Percentiles rank a stretch among this genome's conserved stretches.
phyloP scores from a whole-genome alignment of 2,113 vertebrate genomes.

The Centrocercus urophasianus region DNA sequence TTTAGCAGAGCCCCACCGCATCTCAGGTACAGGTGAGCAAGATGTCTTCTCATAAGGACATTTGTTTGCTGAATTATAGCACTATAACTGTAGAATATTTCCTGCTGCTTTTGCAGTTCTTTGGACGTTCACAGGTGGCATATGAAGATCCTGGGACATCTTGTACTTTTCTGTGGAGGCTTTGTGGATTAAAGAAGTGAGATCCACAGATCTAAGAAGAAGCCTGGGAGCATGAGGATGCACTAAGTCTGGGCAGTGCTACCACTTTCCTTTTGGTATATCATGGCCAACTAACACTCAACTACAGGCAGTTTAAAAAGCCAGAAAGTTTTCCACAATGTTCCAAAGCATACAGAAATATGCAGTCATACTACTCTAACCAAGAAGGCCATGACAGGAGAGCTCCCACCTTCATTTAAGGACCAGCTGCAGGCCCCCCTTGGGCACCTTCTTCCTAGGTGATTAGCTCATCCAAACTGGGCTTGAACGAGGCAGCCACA shows the following conservation, averaged over 20 bases:
- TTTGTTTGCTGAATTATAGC: neutral
- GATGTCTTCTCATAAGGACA: neutral
- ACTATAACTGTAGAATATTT: neutral
- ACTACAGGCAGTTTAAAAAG: neutral
- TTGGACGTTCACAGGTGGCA: neutral
- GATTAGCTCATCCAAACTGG: neutral
- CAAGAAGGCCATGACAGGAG: neutral
- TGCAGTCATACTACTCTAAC: neutral
- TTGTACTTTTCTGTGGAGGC: neutral
- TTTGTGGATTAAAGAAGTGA: neutral
- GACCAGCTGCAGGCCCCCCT: neutral
- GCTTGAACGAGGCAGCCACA: neutral
- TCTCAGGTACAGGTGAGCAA: accelerated
- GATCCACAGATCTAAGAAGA: neutral
- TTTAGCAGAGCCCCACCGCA: neutral
- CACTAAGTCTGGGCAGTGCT: neutral
- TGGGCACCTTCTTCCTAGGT: neutral
- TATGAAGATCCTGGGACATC: neutral
- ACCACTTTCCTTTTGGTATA: neutral
- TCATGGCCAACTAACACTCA: neutral
- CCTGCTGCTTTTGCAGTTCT: neutral
- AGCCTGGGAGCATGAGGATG: neutral
- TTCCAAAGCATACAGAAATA: neutral
- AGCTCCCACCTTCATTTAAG: neutral
- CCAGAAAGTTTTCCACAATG: neutral